phyloP scores from a whole-genome alignment of 2,113 vertebrate genomes.

The Macrotus californicus region DNA sequence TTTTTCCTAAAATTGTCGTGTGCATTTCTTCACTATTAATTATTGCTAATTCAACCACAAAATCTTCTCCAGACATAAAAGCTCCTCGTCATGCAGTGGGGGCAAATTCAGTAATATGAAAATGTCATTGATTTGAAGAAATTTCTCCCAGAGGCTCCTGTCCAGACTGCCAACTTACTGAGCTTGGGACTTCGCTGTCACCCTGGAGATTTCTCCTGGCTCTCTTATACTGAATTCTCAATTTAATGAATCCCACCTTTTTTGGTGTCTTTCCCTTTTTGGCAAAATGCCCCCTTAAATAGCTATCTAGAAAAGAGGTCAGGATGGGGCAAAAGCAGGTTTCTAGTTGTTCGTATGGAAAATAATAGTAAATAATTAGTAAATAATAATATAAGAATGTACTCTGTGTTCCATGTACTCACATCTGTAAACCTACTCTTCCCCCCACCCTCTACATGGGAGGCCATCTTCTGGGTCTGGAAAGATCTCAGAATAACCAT shows the following conservation, averaged over 20 bases:
- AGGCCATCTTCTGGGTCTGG: neutral
- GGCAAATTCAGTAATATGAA: neutral
- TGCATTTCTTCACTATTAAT: neutral
- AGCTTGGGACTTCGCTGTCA: neutral
- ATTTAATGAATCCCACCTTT: neutral
- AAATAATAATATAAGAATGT: neutral
- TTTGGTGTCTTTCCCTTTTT: neutral
- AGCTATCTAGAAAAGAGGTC: neutral
- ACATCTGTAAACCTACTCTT: neutral
- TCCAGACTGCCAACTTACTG: neutral
- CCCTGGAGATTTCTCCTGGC: neutral
- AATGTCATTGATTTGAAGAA: neutral
- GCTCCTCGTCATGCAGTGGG: neutral
- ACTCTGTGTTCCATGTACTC: neutral
- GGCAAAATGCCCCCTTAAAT: neutral
- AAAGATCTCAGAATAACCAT: neutral
- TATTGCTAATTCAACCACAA: neutral
- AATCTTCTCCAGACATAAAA: neutral
- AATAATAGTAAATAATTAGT: too few species aligned
- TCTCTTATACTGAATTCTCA: neutral
- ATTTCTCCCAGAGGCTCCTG: neutral
- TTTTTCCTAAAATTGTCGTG: neutral
- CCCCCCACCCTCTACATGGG: neutral
- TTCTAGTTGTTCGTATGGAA: neutral
- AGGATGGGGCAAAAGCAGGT: neutral